Conservation (phyloP, 35 echinoderm and acorn worm genomes). For the Patiria miniata region DNA sequence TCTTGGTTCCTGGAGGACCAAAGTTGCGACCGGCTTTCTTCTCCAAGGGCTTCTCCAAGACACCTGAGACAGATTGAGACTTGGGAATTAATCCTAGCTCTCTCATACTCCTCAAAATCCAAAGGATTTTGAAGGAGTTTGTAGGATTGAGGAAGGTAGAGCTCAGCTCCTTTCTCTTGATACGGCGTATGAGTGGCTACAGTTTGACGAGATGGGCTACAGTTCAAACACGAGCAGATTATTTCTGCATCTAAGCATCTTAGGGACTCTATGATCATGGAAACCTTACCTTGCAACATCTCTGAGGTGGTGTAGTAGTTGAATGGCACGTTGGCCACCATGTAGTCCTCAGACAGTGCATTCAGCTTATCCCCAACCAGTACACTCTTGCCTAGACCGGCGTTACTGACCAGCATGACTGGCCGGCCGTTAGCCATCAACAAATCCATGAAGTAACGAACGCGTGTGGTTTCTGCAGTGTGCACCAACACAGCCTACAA, state of each 20-base stretch:
- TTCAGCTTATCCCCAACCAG: slow-evolving; percentile 85
- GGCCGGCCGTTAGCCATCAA: slow-evolving; percentile 93
- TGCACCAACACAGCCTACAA: slow-evolving; percentile 92
- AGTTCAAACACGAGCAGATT: too few species aligned
- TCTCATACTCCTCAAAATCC: too few species aligned
- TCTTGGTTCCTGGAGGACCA: slow-evolving; percentile 96
- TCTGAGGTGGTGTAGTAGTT: slow-evolving; percentile 99
- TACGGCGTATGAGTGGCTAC: too few species aligned
- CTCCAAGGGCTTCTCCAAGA: slow-evolving; percentile 93
- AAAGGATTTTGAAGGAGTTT: too few species aligned
- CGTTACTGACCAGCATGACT: slow-evolving; percentile 95
- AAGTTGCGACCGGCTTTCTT: slow-evolving; percentile 99
- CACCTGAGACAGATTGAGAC: slow-evolving; percentile 76
- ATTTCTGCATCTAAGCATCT: too few species aligned
- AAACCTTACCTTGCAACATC: slow-evolving; percentile 91
- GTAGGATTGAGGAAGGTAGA: too few species aligned
- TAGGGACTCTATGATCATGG: too few species aligned
- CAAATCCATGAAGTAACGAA: slow-evolving; percentile 88
- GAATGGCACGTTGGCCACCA: slow-evolving; percentile 98
- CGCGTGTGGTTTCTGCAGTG: slow-evolving; percentile 86
- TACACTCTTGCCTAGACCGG: slow-evolving; percentile 98
- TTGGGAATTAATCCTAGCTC: too few species aligned
- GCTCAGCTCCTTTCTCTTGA: too few species aligned
- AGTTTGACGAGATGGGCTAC: too few species aligned
- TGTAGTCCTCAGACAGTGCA: slow-evolving; percentile 80